Evolutionary conservation across 2,888 invertebrate species (phyloP).

Genomic region (Pristionchus maxplancki): DNA sequence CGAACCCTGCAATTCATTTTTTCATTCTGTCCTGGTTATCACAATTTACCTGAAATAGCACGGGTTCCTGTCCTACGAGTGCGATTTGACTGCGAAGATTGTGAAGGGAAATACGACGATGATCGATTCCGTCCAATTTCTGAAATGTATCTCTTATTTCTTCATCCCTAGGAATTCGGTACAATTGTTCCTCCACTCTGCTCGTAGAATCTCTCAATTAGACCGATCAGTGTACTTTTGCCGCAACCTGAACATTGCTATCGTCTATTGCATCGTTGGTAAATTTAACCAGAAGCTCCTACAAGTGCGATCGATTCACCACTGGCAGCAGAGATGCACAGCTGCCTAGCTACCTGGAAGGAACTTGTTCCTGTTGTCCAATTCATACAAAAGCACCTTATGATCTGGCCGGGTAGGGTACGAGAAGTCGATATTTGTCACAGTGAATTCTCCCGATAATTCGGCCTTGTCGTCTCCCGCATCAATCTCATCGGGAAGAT

Average conservation of each 20-base stretch:
- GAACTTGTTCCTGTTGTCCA: background rate
- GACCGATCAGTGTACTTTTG: conserved; percentile 89
- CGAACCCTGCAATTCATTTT: background rate
- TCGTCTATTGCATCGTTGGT: background rate
- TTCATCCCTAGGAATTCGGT: background rate
- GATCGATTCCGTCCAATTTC: conserved; percentile 40
- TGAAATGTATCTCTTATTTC: background rate
- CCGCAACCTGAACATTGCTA: conserved; percentile 84
- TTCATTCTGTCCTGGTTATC: background rate
- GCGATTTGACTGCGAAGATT: conserved; percentile 65
- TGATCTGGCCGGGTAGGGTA: conserved; percentile 88
- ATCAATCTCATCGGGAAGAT: conserved; percentile 35
- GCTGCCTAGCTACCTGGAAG: conserved; percentile 32
- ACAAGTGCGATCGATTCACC: conserved; percentile 79
- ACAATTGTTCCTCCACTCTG: conserved; percentile 77
- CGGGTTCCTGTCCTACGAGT: conserved; percentile 69
- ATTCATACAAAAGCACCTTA: too few species aligned
- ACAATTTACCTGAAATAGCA: conserved; percentile 56
- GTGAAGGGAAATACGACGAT: conserved; percentile 23
- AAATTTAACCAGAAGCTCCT: conserved; percentile 77
- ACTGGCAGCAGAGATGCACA: conserved; percentile 65
- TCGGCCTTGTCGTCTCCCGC: conserved; percentile 4
- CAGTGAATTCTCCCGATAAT: conserved; percentile 3
- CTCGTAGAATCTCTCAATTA: conserved; percentile 89
- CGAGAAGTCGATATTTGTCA: conserved; percentile 84